Percentiles rank a stretch among this genome's conserved stretches.
Conservation (phyloP, 2,888 invertebrate genomes). For the Platycnemis pennipes region DNA sequence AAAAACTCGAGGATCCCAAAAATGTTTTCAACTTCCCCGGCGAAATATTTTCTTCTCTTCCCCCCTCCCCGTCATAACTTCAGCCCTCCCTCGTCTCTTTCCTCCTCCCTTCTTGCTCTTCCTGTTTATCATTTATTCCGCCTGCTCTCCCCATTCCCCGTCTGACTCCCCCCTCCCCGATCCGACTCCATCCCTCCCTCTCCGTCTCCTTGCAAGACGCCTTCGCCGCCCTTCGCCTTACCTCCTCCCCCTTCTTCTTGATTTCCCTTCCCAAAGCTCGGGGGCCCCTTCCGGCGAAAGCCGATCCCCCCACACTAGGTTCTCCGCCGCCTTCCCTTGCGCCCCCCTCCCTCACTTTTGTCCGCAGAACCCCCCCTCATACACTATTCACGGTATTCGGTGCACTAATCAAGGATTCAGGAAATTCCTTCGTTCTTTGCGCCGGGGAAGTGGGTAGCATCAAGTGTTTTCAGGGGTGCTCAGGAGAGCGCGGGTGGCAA, state of each 20-base stretch:
- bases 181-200: background rate
- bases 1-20: constrained; percentile 42
- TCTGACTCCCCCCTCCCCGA: background rate
- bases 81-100: background rate
- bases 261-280: background rate
- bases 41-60: background rate
- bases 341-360: background rate
- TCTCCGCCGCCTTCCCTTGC: background rate
- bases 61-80: background rate
- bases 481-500: too few species aligned
- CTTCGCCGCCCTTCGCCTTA: background rate
- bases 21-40: constrained; percentile 31
- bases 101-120: too few species aligned
- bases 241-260: background rate
- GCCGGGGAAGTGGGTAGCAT: constrained; percentile 42
- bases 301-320: background rate
- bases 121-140: constrained; percentile 4
- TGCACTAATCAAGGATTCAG: constrained; percentile 68
- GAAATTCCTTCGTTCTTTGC: constrained; percentile 62
- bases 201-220: background rate
- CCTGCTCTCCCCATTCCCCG: background rate
- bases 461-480: background rate
- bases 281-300: background rate
- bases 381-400: constrained; percentile 59
- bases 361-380: background rate